Conservation (phyloP, 2,888 invertebrate species). For the Formica aserva region DNA sequence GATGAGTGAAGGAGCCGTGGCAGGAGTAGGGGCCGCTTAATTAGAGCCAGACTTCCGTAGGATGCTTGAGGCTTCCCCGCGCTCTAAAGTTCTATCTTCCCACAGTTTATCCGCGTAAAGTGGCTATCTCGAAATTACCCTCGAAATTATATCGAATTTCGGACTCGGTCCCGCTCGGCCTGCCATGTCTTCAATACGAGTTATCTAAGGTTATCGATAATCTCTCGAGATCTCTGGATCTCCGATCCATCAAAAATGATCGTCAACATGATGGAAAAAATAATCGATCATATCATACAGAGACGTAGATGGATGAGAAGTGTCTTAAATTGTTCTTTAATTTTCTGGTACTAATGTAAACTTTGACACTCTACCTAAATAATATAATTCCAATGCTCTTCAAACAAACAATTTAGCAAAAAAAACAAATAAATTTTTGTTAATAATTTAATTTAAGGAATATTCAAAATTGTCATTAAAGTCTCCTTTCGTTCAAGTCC, state of each 20-base stretch:
- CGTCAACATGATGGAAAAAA: not conserved
- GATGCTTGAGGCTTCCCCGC: constrained; percentile 84
- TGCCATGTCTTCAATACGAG: not conserved
- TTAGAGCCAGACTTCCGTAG: constrained; percentile 85
- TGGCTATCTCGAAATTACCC: constrained; percentile 83
- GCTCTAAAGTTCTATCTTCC: constrained; percentile 82
- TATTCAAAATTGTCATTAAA: not conserved
- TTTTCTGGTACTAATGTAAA: not conserved
- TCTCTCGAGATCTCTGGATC: not conserved
- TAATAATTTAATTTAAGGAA: not conserved
- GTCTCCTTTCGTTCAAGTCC: not conserved
- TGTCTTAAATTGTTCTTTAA: constrained; percentile 15
- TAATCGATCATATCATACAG: constrained; percentile 26
- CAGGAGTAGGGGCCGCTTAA: constrained; percentile 83
- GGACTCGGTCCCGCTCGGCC: constrained; percentile 60
- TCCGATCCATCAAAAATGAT: constrained; percentile 25
- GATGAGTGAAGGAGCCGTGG: constrained; percentile 83
- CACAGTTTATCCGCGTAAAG: constrained; percentile 84
- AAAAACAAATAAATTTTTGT: not conserved
- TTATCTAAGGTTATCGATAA: constrained; percentile 26
- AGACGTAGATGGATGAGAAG: constrained; percentile 14
- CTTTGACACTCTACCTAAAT: not conserved
- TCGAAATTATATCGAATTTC: constrained; percentile 79
- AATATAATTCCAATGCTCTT: not conserved
- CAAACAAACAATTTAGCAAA: not conserved